A percentile compares a stretch with the other conserved stretches of the same genome.
Evolutionary conservation across 2,113 vertebrate species (phyloP).

Genomic region (Xyliphius kryptos): DNA sequence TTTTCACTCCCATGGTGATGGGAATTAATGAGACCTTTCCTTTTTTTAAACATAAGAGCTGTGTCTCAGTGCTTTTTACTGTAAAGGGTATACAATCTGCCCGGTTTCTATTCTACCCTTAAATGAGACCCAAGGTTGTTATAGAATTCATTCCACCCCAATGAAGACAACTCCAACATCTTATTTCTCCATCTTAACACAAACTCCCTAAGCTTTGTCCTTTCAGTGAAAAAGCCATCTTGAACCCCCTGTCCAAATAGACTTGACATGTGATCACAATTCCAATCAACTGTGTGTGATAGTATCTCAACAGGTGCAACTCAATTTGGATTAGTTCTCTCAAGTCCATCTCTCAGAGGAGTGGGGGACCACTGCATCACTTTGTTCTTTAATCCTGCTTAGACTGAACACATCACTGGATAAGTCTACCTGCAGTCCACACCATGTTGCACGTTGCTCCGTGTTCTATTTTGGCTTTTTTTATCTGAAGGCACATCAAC

Average conservation of each 20-base stretch:
- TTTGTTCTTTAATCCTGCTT: conserved; percentile 26
- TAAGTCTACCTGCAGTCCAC: too few relatives aligned
- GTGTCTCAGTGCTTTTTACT: too few relatives aligned
- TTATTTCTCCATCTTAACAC: conserved; percentile 19
- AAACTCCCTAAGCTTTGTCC: conserved; percentile 7
- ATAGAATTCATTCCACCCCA: conserved; percentile 15
- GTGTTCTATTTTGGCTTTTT: too few relatives aligned
- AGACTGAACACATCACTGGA: conserved; percentile 13
- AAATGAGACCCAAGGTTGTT: neutral
- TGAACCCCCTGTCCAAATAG: conserved; percentile 11
- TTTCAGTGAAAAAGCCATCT: neutral
- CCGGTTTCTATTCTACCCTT: too few relatives aligned
- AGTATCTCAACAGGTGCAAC: conserved; percentile 38
- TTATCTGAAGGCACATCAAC: too few relatives aligned
- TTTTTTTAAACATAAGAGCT: too few relatives aligned
- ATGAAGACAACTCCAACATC: conserved; percentile 15
- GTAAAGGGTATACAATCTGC: too few relatives aligned
- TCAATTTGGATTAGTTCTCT: conserved; percentile 45
- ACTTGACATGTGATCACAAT: conserved; percentile 33
- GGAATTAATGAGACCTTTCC: too few relatives aligned
- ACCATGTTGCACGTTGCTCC: too few relatives aligned
- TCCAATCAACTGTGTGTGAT: conserved; percentile 41
- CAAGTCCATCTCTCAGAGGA: conserved; percentile 26
- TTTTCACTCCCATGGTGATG: too few relatives aligned
- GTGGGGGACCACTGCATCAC: conserved; percentile 9